Evolutionary conservation across 2,888 invertebrate genomes (phyloP).

Genomic region (Euclidia mi): DNA sequence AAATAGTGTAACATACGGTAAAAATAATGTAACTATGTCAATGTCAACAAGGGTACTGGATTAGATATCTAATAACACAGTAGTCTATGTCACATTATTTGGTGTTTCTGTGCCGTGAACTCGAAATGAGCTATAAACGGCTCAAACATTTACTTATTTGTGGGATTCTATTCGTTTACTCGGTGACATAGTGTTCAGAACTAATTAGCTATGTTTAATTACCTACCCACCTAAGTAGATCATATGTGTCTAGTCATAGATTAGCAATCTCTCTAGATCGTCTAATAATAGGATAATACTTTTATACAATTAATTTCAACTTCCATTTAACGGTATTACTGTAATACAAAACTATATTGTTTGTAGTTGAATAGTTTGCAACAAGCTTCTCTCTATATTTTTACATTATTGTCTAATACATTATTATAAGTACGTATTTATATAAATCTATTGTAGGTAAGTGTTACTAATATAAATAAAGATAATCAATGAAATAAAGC

Average conservation of each 20-base stretch:
- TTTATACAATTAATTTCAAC: slow-evolving; percentile 12
- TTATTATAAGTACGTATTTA: slow-evolving; percentile 38
- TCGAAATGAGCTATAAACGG: not conserved
- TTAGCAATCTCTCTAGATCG: slow-evolving; percentile 32
- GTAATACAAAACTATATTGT: slow-evolving; percentile 4
- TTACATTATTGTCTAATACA: slow-evolving; percentile 31
- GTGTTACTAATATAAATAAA: slow-evolving; percentile 55
- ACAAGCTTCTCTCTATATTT: slow-evolving; percentile 17
- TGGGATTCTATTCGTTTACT: slow-evolving; percentile 20
- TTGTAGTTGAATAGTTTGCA: slow-evolving; percentile 11
- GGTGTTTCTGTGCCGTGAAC: not conserved
- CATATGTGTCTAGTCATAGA: slow-evolving; percentile 44
- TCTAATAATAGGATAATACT: slow-evolving; percentile 26
- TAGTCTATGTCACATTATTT: not conserved
- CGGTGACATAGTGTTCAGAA: slow-evolving; percentile 29
- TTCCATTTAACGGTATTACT: slow-evolving; percentile 1
- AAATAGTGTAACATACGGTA: slow-evolving; percentile 12
- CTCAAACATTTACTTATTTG: slow-evolving; percentile 15
- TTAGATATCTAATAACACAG: not conserved
- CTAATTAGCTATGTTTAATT: slow-evolving; percentile 30
- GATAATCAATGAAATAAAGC: slow-evolving; percentile 63
- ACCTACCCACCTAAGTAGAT: slow-evolving; percentile 32
- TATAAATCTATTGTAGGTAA: slow-evolving; percentile 50
- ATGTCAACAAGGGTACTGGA: slow-evolving; percentile 9
- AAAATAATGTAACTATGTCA: slow-evolving; percentile 37